Evolutionary conservation across 2,888 invertebrate genomes (phyloP), one percentile per base, ranked within the genome.

Genomic region (Dioctria rufipes): DNA sequence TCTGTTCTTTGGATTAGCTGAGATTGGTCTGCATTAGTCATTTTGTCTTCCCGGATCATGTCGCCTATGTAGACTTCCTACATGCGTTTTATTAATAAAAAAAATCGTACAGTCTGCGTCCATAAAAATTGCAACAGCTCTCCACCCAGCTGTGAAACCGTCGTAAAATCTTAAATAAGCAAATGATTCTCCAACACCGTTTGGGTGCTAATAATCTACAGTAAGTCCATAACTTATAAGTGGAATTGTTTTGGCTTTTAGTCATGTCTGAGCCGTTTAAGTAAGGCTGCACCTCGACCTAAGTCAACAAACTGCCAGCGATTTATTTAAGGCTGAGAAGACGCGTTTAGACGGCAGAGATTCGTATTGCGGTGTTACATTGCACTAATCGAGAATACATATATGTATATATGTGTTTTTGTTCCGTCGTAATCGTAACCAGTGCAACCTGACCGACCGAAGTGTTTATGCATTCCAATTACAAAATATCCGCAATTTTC

Each of bases 361-460:
- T 25, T 25, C 2, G 25, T 25, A 25, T 25, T 25, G 67, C 67
- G 2, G 51, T 51, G 69, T 6, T 54, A 2, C 54, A 4, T n/a
- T 11, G 54, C 6, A 69, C 11, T 54, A 54, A 54, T 69, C 25
- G 25, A 25, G 25, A 25, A 25, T 25, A 25, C 2, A 25, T 25
- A 25, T 25, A 25, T 25, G 25, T 25, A 2, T 25, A 2, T 25
- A 2, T 25, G 25, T 25, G 25, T 25, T 25, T 25, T 25, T 25
- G 25, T 25, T 25, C 58, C 37, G 58, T 54, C 58, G 58, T 42
- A 58, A 49, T 46, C 46, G 37, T 25, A 25, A 11, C 54, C 11
- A 11, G 37, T 63, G 77, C 77, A 77, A 77, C 77, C 77, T 77
- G 77, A 77, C 37, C 71, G 46, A 67, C 9, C 69, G 73, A 54